Evolutionary conservation across 30 jellyfish, hydroid and myxozoan species (phyloP).

Genomic region (Cassiopea andromeda): DNA sequence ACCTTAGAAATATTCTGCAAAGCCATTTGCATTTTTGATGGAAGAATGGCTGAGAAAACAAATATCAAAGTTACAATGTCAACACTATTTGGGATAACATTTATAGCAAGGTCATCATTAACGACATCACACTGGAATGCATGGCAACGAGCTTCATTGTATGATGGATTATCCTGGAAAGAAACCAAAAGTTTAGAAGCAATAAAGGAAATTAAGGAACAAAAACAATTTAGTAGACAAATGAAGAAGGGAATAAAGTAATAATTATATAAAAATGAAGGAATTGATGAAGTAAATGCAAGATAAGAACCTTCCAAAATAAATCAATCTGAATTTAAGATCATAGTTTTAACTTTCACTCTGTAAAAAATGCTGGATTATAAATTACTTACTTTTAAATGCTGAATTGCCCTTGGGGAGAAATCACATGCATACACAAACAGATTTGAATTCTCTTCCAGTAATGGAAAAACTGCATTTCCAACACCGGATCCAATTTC

Average conservation of each 20-base stretch:
- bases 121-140: slow-evolving; percentile 96
- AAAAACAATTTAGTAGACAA: background rate
- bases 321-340: no score
- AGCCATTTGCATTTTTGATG: slow-evolving; percentile 78
- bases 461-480: slow-evolving; percentile 91
- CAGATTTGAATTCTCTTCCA: slow-evolving; percentile 76
- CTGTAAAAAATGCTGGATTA: no score
- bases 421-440: slow-evolving; percentile 94
- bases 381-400: slow-evolving; percentile 87
- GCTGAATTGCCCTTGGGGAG: slow-evolving; percentile 94
- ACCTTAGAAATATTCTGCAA: slow-evolving; percentile 76
- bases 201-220: no score
- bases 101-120: slow-evolving; percentile 61
- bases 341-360: no score
- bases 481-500: slow-evolving; percentile 99
- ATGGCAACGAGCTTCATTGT: slow-evolving; percentile 70
- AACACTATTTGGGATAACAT: slow-evolving; percentile 54
- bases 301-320: no score
- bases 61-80: slow-evolving; percentile 88
- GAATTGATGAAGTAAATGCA: no score
- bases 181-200: no score
- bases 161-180: slow-evolving; percentile 75
- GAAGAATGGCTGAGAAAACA: slow-evolving; percentile 96
- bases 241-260: background rate
- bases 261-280: no score